Evolutionary conservation across 2,797 vertebrate species (phyloP).

Genomic region (Serranus cabrilla): DNA sequence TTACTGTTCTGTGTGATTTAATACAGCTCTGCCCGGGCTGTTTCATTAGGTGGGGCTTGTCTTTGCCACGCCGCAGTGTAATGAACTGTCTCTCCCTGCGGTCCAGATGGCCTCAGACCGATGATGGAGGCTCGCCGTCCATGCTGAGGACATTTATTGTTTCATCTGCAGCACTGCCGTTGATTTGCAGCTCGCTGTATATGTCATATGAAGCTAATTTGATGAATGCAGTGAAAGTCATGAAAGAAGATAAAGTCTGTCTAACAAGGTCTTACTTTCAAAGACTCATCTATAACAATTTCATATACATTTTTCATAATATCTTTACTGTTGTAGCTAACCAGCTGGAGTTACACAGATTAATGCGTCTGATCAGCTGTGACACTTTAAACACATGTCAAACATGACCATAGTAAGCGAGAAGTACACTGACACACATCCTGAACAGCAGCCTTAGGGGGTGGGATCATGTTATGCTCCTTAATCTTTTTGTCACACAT

Average conservation of each 20-base stretch:
- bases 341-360: slow-evolving; percentile 35
- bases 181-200: background rate
- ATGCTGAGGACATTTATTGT: slow-evolving; percentile 14
- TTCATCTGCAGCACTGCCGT: background rate
- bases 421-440: slow-evolving; percentile 45
- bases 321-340: slow-evolving; percentile 14
- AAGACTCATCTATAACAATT: background rate
- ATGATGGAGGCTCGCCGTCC: slow-evolving; percentile 43
- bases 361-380: slow-evolving; percentile 38
- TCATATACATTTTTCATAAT: no score
- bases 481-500: slow-evolving; percentile 57
- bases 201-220: background rate
- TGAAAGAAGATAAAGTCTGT: background rate
- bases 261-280: background rate
- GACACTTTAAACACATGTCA: slow-evolving; percentile 52
- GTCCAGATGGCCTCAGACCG: slow-evolving; percentile 81
- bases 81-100: slow-evolving; percentile 72
- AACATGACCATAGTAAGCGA: slow-evolving; percentile 44
- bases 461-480: slow-evolving; percentile 33
- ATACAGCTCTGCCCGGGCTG: slow-evolving; percentile 64
- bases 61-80: slow-evolving; percentile 63
- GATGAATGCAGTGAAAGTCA: background rate
- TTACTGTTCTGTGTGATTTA: slow-evolving; percentile 77
- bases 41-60: slow-evolving; percentile 81
- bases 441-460: slow-evolving; percentile 12